A percentile compares a stretch with the other conserved stretches of the same genome.
Evolutionary conservation across 2,113 vertebrate species (phyloP).

Genomic region (Dicerorhinus sumatrensis): DNA sequence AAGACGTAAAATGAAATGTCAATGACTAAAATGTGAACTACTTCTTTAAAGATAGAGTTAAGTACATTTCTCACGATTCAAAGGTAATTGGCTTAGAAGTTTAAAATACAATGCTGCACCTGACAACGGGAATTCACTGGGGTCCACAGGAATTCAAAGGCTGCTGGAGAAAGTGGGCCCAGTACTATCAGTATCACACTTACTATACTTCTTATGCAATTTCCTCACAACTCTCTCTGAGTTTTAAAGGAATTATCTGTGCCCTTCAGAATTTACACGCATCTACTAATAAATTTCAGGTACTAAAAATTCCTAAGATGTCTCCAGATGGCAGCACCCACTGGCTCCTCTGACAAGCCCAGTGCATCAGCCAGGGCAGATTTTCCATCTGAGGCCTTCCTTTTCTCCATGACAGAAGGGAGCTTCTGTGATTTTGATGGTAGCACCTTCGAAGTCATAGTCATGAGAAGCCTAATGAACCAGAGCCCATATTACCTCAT

Average conservation of each 20-base stretch:
- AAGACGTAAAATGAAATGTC: constrained; percentile 80
- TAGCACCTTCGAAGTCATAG: background rate
- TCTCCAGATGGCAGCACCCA: rapidly evolving
- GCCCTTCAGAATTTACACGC: background rate
- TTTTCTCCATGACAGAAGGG: background rate
- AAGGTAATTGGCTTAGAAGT: constrained; percentile 37
- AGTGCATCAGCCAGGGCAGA: background rate
- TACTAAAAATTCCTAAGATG: background rate
- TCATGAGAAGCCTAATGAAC: background rate
- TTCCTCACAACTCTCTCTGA: background rate
- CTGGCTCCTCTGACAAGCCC: background rate
- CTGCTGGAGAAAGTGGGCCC: background rate
- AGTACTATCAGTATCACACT: background rate
- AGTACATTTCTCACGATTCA: constrained; percentile 57
- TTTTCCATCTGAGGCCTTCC: background rate
- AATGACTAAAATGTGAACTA: constrained; percentile 61
- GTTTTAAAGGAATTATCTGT: background rate
- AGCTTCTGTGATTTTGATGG: background rate
- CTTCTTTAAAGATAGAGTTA: constrained; percentile 65
- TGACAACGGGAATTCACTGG: background rate
- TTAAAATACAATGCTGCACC: constrained; percentile 54
- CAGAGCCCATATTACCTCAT: background rate
- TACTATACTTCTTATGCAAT: background rate
- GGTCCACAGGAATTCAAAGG: constrained; percentile 17
- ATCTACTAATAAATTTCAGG: background rate